Evolutionary conservation across 2,113 vertebrate genomes (phyloP).

Genomic region (Nyctereutes procyonoides): DNA sequence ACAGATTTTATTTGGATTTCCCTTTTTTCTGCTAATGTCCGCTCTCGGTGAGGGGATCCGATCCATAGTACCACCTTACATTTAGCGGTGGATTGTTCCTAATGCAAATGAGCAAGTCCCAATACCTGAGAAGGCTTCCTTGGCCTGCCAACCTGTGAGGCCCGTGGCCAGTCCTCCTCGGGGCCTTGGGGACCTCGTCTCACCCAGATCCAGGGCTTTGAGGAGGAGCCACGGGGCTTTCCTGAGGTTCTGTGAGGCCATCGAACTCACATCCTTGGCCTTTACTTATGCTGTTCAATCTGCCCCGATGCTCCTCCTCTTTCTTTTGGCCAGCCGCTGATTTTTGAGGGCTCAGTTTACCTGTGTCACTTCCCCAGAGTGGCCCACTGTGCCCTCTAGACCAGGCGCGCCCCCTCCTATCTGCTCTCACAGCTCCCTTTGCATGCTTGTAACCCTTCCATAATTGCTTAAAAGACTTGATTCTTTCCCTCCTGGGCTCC

Average conservation of each 20-base stretch:
- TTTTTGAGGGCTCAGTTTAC: not conserved
- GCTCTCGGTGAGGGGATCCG: not conserved
- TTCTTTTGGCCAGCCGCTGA: not conserved
- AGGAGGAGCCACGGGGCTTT: not conserved
- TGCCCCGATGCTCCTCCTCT: not conserved
- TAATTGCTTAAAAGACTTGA: not conserved
- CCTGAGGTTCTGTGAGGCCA: not conserved
- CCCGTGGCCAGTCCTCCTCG: not conserved
- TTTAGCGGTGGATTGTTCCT: not conserved
- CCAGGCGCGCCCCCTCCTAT: not conserved
- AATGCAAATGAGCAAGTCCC: not conserved
- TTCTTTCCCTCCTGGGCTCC: not conserved
- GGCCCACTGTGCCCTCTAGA: not conserved
- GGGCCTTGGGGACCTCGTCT: fast-evolving
- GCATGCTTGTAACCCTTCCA: not conserved
- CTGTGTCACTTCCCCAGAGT: not conserved
- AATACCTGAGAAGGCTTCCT: not conserved
- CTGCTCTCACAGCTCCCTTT: not conserved
- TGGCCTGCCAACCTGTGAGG: not conserved
- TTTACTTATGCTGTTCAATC: not conserved
- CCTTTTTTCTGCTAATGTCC: not conserved
- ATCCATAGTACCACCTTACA: not conserved
- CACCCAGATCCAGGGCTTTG: not conserved
- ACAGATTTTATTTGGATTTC: not conserved
- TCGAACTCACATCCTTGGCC: not conserved